Conservation (phyloP, 2,888 invertebrate species). For the Hemithea aestivaria region DNA sequence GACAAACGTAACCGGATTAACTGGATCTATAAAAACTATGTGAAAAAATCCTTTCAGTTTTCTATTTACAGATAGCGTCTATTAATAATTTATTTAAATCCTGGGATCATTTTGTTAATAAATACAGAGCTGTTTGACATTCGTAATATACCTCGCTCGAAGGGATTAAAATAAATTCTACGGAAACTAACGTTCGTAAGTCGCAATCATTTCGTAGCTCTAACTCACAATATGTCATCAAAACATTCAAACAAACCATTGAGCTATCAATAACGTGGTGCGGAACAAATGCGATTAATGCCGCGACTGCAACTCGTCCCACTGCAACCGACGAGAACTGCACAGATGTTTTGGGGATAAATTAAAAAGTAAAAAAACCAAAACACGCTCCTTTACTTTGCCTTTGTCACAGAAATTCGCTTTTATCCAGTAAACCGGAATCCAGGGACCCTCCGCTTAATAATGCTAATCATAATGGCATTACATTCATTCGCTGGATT, state of each 20-base stretch:
- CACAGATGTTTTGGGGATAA: conserved; percentile 68
- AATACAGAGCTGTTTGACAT: conserved; percentile 39
- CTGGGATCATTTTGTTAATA: conserved; percentile 41
- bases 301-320: conserved; percentile 40
- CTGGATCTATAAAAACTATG: conserved; percentile 46
- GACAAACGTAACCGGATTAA: conserved; percentile 53
- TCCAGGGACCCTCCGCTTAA: conserved; percentile 65
- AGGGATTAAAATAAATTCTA: too few species aligned
- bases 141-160: neutral
- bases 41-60: conserved; percentile 53
- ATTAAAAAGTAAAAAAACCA: conserved; percentile 51
- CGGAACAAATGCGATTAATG: conserved; percentile 75
- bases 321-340: conserved; percentile 37
- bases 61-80: conserved; percentile 66
- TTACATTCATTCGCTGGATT: conserved; percentile 74
- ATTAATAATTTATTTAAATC: conserved; percentile 70
- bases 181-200: neutral
- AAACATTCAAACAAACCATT: conserved; percentile 71
- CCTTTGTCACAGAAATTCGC: conserved; percentile 65
- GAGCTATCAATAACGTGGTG: conserved; percentile 67
- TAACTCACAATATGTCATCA: conserved; percentile 44
- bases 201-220: conserved; percentile 28
- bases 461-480: conserved; percentile 78
- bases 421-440: conserved; percentile 74
- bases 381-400: conserved; percentile 45